These are phyloP conservation scores for Regulus satrapa DNA, from an alignment of 2,113 vertebrate genomes.

Conservation along the genomic window DNA sequence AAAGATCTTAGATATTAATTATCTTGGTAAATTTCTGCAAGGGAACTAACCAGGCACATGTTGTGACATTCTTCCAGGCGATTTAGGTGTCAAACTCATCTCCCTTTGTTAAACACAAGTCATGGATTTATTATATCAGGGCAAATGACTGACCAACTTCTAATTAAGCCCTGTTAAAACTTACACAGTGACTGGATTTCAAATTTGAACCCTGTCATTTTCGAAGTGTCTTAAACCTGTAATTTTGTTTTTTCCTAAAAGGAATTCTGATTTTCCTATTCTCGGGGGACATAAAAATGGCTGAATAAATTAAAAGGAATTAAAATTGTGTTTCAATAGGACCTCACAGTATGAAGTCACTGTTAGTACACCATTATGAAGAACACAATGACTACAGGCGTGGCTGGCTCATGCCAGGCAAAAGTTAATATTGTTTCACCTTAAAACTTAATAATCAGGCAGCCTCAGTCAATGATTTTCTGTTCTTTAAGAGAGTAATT, in stretches of 20 bases:
- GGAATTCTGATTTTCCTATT: background rate
- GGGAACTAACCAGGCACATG: background rate
- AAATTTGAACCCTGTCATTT: background rate
- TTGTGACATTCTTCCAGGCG: background rate
- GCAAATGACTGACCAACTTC: background rate
- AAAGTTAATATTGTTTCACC: conserved; percentile 31
- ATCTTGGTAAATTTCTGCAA: background rate
- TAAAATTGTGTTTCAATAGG: background rate
- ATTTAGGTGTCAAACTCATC: background rate
- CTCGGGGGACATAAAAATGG: background rate
- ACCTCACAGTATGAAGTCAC: background rate
- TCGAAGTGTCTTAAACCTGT: background rate
- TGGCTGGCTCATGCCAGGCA: background rate
- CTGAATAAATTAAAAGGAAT: conserved; percentile 9
- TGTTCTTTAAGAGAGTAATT: conserved; percentile 18
- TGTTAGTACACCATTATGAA: background rate
- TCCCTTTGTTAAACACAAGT: background rate
- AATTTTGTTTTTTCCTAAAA: background rate
- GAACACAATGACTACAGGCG: background rate
- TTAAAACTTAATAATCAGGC: conserved; percentile 36
- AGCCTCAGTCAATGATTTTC: conserved; percentile 3
- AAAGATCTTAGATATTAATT: background rate
- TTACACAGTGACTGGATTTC: background rate
- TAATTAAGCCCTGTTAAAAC: background rate
- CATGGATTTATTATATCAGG: background rate